Conservation (phyloP, 2,113 vertebrate genomes). For the Megaceryle torquata region DNA sequence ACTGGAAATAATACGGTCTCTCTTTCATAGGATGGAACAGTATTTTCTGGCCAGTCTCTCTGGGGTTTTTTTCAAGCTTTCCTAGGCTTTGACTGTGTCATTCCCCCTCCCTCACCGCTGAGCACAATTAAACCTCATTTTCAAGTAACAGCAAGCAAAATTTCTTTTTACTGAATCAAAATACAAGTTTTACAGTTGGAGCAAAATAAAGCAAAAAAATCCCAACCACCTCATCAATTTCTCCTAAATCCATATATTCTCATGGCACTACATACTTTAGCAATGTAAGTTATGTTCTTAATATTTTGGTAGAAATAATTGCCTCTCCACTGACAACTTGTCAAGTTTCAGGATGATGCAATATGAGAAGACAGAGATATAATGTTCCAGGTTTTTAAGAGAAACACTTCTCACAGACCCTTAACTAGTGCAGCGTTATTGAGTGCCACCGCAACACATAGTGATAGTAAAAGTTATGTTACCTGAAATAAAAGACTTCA, state of each 20-base stretch:
- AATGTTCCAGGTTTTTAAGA: neutral
- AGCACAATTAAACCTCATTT: neutral
- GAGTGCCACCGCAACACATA: neutral
- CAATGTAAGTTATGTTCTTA: neutral
- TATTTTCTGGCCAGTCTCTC: neutral
- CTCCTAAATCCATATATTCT: neutral
- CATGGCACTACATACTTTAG: neutral
- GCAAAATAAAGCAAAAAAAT: neutral
- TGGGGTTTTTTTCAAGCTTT: neutral
- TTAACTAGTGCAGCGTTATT: neutral
- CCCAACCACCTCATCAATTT: neutral
- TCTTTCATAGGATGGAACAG: neutral
- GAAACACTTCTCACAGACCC: neutral
- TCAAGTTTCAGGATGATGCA: conserved; percentile 19
- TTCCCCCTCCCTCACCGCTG: neutral
- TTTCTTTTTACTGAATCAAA: neutral
- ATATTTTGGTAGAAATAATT: conserved; percentile 47
- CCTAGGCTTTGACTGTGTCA: neutral
- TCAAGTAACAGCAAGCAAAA: neutral
- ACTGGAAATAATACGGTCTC: neutral
- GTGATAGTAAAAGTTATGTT: neutral
- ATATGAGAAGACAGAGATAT: neutral
- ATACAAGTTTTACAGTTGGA: neutral
- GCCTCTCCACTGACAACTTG: conserved; percentile 44
- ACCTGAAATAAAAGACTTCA: neutral